Conservation (phyloP, 1,140 invertebrate genomes). For the Caligus rogercresseyi region DNA sequence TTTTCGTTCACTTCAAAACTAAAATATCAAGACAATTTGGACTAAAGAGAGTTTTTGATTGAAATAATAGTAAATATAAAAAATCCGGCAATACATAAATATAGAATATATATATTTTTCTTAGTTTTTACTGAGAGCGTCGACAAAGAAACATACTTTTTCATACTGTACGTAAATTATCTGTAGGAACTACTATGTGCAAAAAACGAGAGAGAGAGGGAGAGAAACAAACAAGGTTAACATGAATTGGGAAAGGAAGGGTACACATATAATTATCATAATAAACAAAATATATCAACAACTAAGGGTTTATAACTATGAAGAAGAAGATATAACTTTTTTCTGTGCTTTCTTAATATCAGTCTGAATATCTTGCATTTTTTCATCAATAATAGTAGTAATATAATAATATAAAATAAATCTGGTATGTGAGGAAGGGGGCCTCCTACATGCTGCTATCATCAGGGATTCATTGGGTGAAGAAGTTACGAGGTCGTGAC, state of each 20-base stretch:
- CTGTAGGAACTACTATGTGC: neutral
- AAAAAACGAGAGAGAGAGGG: neutral
- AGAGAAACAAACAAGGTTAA: too few relatives aligned
- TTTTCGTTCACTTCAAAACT: too few relatives aligned
- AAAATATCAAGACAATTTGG: too few relatives aligned
- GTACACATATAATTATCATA: too few relatives aligned
- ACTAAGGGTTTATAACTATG: neutral
- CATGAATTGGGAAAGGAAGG: neutral
- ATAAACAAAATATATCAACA: neutral
- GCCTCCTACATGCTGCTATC: neutral
- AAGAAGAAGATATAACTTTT: neutral
- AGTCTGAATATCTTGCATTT: neutral
- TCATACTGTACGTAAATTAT: too few relatives aligned
- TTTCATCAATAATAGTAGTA: neutral
- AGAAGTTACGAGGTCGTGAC: neutral
- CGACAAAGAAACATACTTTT: too few relatives aligned
- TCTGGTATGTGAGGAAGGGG: neutral
- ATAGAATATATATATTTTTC: too few relatives aligned
- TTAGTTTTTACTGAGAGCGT: too few relatives aligned
- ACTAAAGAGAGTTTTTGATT: too few relatives aligned
- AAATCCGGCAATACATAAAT: too few relatives aligned
- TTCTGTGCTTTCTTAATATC: neutral
- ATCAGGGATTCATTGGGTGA: neutral
- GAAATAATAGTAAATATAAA: too few relatives aligned
- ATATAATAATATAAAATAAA: neutral